A percentile compares a stretch with the other conserved stretches of the same genome.
Conservation (phyloP, 53 echinoderm and acorn worm genomes). For the Mesocentrotus franciscanus region DNA sequence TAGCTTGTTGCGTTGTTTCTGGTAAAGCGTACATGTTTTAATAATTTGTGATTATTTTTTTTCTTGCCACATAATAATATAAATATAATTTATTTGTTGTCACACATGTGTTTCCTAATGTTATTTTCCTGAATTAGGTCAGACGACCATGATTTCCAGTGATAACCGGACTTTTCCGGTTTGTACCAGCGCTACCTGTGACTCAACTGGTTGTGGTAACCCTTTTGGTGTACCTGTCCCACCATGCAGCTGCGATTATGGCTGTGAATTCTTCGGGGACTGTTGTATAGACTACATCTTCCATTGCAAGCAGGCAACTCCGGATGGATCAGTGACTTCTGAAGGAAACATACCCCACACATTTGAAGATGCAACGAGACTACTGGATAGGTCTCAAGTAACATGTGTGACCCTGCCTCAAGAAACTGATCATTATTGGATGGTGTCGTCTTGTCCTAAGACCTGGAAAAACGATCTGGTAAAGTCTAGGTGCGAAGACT, state of each 20-base stretch:
- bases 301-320: background rate
- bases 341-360: background rate
- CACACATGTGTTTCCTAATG: background rate
- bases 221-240: conserved; percentile 23
- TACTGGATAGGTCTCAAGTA: conserved; percentile 18
- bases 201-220: conserved; percentile 40
- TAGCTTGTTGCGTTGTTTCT: too few relatives aligned
- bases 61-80: background rate
- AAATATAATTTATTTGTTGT: background rate
- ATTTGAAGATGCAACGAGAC: background rate
- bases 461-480: background rate
- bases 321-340: background rate
- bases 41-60: too few relatives aligned
- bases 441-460: conserved; percentile 48
- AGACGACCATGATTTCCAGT: conserved; percentile 19
- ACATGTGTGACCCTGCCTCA: conserved; percentile 32
- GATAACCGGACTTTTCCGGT: conserved; percentile 31
- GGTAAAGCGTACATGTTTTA: too few relatives aligned
- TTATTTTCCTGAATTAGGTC: conserved; percentile 4
- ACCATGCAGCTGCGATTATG: conserved; percentile 57
- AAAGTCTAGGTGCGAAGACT: conserved; percentile 46
- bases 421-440: conserved; percentile 26
- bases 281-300: conserved; percentile 43
- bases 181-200: conserved; percentile 30
- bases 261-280: conserved; percentile 51